phyloP scores from a whole-genome alignment of 2,113 vertebrate species.

The Cyphomyrus discorhynchus region DNA sequence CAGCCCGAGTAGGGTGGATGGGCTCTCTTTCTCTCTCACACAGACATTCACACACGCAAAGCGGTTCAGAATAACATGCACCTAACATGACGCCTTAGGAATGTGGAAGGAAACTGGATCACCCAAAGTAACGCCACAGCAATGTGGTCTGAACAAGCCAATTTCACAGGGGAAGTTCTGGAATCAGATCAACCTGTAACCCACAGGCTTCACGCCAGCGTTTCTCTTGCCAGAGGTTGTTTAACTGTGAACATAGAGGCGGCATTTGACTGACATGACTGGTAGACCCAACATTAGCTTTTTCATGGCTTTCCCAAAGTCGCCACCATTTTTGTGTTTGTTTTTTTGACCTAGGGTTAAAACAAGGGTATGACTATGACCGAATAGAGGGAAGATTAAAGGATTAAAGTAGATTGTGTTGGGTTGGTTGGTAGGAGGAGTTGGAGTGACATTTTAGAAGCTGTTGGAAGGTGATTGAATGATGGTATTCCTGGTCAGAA shows the following conservation, averaged over 20 bases:
- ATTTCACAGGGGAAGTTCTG: background rate
- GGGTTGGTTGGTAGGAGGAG: background rate
- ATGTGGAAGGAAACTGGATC: background rate
- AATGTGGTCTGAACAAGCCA: background rate
- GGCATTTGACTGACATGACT: background rate
- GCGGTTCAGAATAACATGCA: background rate
- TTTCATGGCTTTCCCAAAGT: background rate
- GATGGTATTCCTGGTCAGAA: background rate
- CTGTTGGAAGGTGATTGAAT: background rate
- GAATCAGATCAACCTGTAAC: background rate
- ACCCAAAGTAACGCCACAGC: background rate
- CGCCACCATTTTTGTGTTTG: background rate
- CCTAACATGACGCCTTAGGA: background rate
- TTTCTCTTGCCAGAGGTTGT: background rate
- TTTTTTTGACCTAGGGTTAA: background rate
- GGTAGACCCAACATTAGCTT: background rate
- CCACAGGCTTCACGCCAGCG: background rate
- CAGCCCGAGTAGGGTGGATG: background rate
- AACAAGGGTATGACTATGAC: background rate
- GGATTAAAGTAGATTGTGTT: background rate
- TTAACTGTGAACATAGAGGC: background rate
- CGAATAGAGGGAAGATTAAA: background rate
- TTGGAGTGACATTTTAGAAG: background rate
- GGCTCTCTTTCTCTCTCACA: background rate
- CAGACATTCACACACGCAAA: background rate